phyloP scores from a whole-genome alignment of 2,888 invertebrate species.

The Stomorhina lunata region DNA sequence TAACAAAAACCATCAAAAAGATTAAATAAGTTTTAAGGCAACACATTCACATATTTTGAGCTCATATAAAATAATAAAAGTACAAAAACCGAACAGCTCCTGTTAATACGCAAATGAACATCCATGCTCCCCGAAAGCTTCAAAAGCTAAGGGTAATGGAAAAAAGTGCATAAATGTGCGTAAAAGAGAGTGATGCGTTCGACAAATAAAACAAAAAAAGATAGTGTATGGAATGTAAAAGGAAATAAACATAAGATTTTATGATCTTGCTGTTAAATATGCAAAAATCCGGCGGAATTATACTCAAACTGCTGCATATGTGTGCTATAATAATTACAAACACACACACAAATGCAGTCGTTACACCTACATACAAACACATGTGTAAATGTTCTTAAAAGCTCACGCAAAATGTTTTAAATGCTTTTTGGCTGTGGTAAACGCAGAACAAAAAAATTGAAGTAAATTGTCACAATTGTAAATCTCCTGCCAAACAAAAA shows the following conservation, averaged over 20 bases:
- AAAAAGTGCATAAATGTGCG: conserved; percentile 60
- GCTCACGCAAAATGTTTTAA: conserved; percentile 50
- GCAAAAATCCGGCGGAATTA: conserved; percentile 64
- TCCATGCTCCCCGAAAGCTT: neutral
- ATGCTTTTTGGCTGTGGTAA: conserved; percentile 29
- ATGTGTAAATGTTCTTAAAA: conserved; percentile 53
- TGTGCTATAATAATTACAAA: conserved; percentile 25
- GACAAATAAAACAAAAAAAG: neutral
- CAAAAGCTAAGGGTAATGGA: neutral
- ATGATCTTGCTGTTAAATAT: conserved; percentile 67
- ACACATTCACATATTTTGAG: conserved; percentile 45
- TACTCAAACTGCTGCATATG: conserved; percentile 47
- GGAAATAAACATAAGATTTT: conserved; percentile 71
- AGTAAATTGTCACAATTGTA: conserved; percentile 67
- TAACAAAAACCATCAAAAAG: conserved; percentile 65
- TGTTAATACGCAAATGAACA: conserved; percentile 44
- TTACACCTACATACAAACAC: neutral
- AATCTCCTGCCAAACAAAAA: conserved; percentile 67
- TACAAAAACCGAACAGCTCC: conserved; percentile 23
- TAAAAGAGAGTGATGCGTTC: conserved; percentile 57
- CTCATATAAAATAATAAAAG: conserved; percentile 60
- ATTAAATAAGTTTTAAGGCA: conserved; percentile 66
- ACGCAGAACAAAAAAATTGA: conserved; percentile 40
- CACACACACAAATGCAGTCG: neutral
- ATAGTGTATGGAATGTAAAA: conserved; percentile 3